Conservation (phyloP, 2,888 invertebrate species). For the Yponomeuta sedellus region DNA sequence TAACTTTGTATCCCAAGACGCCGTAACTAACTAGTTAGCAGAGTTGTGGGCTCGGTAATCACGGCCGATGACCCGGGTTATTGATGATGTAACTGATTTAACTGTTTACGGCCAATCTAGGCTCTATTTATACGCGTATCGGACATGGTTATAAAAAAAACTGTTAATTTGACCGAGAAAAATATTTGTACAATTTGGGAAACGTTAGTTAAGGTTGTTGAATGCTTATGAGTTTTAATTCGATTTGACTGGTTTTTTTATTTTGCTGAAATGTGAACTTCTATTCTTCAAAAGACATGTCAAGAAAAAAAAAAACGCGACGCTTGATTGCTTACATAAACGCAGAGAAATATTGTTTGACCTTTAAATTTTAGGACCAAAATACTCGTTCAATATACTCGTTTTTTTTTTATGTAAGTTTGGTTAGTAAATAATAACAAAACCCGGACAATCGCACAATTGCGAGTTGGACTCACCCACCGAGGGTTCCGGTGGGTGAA, state of each 20-base stretch:
- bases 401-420: too few species aligned
- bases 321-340: too few species aligned
- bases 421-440: too few species aligned
- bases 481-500: too few species aligned
- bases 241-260: background rate
- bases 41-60: background rate
- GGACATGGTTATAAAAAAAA: background rate
- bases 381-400: too few species aligned
- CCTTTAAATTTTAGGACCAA: too few species aligned
- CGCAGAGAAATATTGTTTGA: too few species aligned
- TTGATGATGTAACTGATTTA: conserved; percentile 1
- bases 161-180: background rate
- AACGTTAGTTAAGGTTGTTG: background rate
- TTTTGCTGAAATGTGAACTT: too few species aligned
- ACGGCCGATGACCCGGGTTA: conserved; percentile 1
- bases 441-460: too few species aligned
- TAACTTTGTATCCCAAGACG: background rate
- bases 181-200: background rate
- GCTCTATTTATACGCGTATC: conserved; percentile 1
- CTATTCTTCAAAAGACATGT: too few species aligned
- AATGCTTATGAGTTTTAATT: background rate
- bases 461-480: too few species aligned
- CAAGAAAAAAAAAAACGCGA: too few species aligned
- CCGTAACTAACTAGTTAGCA: background rate
- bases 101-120: background rate